These are phyloP conservation scores for Chaetophractus vellerosus DNA, from an alignment of 2,797 vertebrate genomes.

Conservation along the genomic window DNA sequence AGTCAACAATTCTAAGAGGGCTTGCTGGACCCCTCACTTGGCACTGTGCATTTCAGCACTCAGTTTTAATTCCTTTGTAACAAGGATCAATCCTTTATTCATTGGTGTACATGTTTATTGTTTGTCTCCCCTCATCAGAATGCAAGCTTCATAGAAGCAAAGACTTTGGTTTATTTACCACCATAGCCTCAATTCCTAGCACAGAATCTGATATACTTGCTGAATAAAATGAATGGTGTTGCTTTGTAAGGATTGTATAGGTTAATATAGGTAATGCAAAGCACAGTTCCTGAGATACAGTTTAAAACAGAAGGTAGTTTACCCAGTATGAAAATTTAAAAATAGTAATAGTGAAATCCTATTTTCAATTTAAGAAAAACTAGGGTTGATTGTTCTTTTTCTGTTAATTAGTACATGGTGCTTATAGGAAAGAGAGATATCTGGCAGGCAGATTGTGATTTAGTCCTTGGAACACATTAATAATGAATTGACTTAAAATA, in stretches of 20 bases:
- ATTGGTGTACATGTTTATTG: neutral
- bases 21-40: neutral
- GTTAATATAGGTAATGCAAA: neutral
- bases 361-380: neutral
- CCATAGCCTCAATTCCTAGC: neutral
- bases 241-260: neutral
- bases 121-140: neutral
- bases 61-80: neutral
- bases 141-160: neutral
- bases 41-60: neutral
- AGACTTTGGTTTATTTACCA: neutral
- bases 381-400: neutral
- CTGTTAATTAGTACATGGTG: neutral
- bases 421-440: neutral
- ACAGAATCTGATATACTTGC: neutral
- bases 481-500: constrained; percentile 31
- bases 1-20: no score
- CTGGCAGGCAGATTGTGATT: neutral
- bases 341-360: neutral
- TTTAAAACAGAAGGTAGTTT: neutral
- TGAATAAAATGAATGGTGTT: neutral
- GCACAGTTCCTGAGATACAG: neutral
- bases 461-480: neutral
- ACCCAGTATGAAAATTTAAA: neutral
- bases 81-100: neutral